Conservation (phyloP, 1,140 invertebrate genomes). For the Oryctes rhinoceros region DNA sequence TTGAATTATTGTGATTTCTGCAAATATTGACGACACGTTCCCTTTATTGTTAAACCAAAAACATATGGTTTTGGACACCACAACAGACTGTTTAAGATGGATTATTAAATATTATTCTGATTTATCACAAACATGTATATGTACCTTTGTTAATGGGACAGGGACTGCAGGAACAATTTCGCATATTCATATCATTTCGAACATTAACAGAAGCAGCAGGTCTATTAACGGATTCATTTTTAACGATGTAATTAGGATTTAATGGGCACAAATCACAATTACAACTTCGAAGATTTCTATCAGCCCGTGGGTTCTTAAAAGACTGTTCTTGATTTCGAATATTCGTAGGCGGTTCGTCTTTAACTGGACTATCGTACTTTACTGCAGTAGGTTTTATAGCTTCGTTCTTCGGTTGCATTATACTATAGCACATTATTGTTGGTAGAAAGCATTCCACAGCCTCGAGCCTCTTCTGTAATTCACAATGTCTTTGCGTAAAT, state of each 20-base stretch:
- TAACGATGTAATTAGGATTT: neutral
- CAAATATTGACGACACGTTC: too few relatives aligned
- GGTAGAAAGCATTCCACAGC: conserved; percentile 72
- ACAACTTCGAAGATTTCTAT: conserved; percentile 1
- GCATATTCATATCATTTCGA: conserved; percentile 20
- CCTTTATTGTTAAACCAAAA: too few relatives aligned
- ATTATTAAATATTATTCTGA: too few relatives aligned
- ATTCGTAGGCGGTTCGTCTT: neutral
- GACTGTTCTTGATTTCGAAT: conserved; percentile 8
- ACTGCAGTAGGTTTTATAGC: neutral
- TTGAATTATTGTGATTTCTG: too few relatives aligned
- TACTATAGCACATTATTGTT: conserved; percentile 70
- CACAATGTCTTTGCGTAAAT: conserved; percentile 67
- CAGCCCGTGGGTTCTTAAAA: neutral
- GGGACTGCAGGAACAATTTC: neutral
- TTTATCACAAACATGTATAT: too few relatives aligned
- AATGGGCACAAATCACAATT: neutral
- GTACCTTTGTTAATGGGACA: conserved; percentile 3
- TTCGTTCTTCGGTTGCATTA: conserved; percentile 48
- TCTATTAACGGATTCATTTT: neutral
- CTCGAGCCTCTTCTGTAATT: conserved; percentile 67
- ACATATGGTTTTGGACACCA: too few relatives aligned
- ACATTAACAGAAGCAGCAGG: neutral
- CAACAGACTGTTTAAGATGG: too few relatives aligned
- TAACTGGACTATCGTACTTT: neutral